Evolutionary conservation across 2,888 invertebrate genomes (phyloP).

Genomic region (Hydroisotoma schaefferi): DNA sequence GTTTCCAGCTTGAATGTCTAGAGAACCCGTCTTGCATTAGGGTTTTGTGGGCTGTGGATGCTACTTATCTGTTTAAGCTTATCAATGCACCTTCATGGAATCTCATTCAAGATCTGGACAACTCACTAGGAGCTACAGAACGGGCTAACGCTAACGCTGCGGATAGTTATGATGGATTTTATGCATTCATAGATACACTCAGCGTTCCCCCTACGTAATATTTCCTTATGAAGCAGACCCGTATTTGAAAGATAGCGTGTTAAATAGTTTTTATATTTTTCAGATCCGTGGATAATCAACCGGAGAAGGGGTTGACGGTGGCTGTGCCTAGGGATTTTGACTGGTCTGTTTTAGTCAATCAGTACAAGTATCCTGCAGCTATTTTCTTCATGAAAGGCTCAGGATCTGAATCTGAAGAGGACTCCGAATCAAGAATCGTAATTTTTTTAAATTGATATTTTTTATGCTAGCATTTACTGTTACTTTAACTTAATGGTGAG

Average conservation of each 20-base stretch:
- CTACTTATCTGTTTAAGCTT: constrained; percentile 31
- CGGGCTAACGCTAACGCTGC: too few species aligned
- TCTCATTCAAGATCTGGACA: constrained; percentile 8
- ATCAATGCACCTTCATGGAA: constrained; percentile 36
- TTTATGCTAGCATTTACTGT: too few species aligned
- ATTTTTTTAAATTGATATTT: too few species aligned
- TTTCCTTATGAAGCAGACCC: too few species aligned
- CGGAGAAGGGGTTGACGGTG: constrained; percentile 1
- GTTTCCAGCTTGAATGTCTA: constrained; percentile 23
- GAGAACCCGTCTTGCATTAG: constrained; percentile 22
- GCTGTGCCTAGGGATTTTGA: constrained; percentile 18
- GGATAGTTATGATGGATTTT: too few species aligned
- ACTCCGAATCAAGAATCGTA: neutral
- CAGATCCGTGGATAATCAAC: neutral
- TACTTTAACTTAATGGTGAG: neutral
- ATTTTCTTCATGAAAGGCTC: constrained; percentile 12
- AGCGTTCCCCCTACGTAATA: too few species aligned
- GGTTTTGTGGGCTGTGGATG: constrained; percentile 38
- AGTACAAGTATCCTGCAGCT: constrained; percentile 33
- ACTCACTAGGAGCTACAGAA: too few species aligned
- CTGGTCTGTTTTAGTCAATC: constrained; percentile 23
- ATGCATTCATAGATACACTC: too few species aligned
- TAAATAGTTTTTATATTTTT: too few species aligned
- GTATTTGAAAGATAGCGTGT: too few species aligned
- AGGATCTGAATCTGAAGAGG: neutral